Percentiles rank a stretch among this genome's conserved stretches.
Conservation (phyloP, 2,888 invertebrate genomes). For the Cataglyphis altisquamis region DNA sequence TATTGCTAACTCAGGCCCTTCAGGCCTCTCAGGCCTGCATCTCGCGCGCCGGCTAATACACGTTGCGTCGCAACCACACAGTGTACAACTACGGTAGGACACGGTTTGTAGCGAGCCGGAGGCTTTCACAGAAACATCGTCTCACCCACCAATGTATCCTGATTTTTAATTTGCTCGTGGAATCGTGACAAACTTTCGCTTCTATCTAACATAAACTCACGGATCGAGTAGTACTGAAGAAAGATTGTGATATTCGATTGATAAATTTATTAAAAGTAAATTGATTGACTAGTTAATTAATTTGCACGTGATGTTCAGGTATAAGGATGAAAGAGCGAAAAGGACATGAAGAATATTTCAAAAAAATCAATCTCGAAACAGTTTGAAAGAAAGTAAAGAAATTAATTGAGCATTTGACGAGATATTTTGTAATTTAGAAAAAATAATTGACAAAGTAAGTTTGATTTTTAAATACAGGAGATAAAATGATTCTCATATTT, state of each 20-base stretch:
- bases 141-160: slow-evolving; percentile 58
- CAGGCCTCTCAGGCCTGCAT: slow-evolving; percentile 79
- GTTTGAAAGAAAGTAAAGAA: neutral
- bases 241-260: neutral
- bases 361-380: neutral
- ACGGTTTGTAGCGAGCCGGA: slow-evolving; percentile 56
- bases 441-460: neutral
- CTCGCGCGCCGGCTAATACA: slow-evolving; percentile 68
- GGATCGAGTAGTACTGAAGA: neutral
- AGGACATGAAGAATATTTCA: neutral
- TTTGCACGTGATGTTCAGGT: neutral
- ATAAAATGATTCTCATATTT: neutral
- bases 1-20: slow-evolving; percentile 86
- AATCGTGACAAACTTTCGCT: neutral
- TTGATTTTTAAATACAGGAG: neutral
- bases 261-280: neutral
- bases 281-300: slow-evolving; percentile 4
- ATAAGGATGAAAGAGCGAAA: neutral
- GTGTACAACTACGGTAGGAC: slow-evolving; percentile 53
- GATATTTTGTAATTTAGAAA: neutral
- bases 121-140: slow-evolving; percentile 57
- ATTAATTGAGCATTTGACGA: too few relatives aligned
- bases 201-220: neutral
- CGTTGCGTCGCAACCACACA: slow-evolving; percentile 66
- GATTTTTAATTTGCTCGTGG: slow-evolving; percentile 65